Conservation (phyloP, 2,797 vertebrate genomes). For the Petrocephalus sullivani region DNA sequence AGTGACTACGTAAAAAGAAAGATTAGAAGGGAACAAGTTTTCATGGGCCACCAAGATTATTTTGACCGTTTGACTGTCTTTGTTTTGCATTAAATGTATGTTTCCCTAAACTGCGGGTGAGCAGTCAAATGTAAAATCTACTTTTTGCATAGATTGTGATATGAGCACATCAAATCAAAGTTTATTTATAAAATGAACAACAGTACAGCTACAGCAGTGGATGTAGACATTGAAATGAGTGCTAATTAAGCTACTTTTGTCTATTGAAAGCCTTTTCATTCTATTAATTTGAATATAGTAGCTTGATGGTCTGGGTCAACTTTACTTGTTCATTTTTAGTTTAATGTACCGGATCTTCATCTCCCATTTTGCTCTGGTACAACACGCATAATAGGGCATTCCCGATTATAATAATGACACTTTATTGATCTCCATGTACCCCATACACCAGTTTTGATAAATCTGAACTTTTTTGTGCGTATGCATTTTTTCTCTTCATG, state of each 20-base stretch:
- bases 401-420: neutral
- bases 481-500: neutral
- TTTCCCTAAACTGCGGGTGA: too few relatives aligned
- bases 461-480: neutral
- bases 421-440: neutral
- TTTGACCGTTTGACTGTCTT: neutral
- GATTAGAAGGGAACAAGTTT: neutral
- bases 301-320: neutral
- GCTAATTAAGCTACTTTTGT: neutral
- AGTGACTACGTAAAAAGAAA: neutral
- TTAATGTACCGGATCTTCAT: neutral
- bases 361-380: neutral
- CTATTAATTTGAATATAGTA: neutral
- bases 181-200: neutral
- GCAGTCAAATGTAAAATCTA: too few relatives aligned
- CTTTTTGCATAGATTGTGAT: too few relatives aligned
- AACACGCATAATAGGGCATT: neutral
- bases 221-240: neutral
- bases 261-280: neutral
- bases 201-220: neutral
- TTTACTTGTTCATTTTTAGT: neutral
- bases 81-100: too few relatives aligned
- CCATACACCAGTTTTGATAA: neutral
- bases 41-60: neutral
- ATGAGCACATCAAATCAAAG: too few relatives aligned